phyloP scores from a whole-genome alignment of 2,113 vertebrate genomes.

The Archilochus colubris region DNA sequence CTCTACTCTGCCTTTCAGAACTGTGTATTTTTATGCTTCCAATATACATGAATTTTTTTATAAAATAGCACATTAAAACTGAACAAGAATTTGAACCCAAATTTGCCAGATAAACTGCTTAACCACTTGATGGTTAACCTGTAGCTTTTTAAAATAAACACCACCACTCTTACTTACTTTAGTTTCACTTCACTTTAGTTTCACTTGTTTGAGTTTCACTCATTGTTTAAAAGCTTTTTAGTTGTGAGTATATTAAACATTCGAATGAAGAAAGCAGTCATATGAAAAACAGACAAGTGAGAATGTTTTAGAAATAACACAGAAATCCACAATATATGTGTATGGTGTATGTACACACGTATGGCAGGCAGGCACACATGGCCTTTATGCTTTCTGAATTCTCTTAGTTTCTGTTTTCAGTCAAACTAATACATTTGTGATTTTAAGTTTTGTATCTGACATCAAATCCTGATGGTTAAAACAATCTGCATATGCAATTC shows the following conservation, averaged over 20 bases:
- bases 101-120: not conserved
- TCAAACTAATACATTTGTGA: not conserved
- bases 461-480: slow-evolving; percentile 25
- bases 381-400: slow-evolving; percentile 12
- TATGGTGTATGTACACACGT: not conserved
- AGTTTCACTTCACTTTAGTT: not conserved
- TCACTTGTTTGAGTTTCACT: not conserved
- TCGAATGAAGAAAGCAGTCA: not conserved
- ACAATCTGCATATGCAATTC: slow-evolving; percentile 22
- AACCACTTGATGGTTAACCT: not conserved
- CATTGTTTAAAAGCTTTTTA: not conserved
- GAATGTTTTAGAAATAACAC: not conserved
- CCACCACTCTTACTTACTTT: not conserved
- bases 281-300: not conserved
- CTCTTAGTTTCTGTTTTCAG: not conserved
- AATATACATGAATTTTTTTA: not conserved
- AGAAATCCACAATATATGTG: not conserved
- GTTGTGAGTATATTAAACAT: not conserved
- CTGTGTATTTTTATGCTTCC: not conserved
- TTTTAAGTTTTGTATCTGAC: slow-evolving; percentile 34
- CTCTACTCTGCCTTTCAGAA: slow-evolving; percentile 30
- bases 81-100: not conserved
- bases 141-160: not conserved
- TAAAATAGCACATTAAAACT: not conserved
- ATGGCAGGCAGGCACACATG: too few species aligned